Conservation (phyloP, 2,888 invertebrate species). For the Hipparchia semele region DNA sequence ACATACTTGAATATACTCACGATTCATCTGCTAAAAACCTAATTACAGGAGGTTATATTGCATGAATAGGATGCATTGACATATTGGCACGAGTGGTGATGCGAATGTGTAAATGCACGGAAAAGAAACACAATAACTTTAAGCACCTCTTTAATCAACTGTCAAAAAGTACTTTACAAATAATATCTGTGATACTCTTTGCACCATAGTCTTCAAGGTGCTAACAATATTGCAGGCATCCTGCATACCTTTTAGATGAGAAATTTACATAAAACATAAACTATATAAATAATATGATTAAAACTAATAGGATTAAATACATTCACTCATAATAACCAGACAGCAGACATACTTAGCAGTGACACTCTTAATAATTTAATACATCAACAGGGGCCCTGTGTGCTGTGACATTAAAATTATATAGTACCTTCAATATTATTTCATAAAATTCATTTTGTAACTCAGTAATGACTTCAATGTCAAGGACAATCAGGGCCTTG, state of each 20-base stretch:
- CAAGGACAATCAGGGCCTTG: background rate
- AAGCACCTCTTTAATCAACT: slow-evolving; percentile 81
- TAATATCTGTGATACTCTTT: slow-evolving; percentile 68
- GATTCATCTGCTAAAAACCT: too few species aligned
- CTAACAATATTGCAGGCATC: slow-evolving; percentile 59
- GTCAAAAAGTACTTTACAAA: slow-evolving; percentile 75
- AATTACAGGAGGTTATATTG: too few species aligned
- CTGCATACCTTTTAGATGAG: slow-evolving; percentile 57
- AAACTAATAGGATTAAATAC: slow-evolving; percentile 78
- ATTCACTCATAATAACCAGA: slow-evolving; percentile 71
- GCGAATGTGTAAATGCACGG: too few species aligned
- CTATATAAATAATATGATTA: slow-evolving; percentile 67
- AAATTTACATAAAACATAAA: slow-evolving; percentile 62
- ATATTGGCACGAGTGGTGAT: too few species aligned
- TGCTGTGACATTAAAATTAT: too few species aligned
- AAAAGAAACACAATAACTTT: slow-evolving; percentile 42
- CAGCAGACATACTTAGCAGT: slow-evolving; percentile 61
- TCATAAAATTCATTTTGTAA: background rate
- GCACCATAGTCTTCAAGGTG: slow-evolving; percentile 63
- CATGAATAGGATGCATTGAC: too few species aligned
- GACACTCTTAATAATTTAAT: slow-evolving; percentile 62
- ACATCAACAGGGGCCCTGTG: slow-evolving; percentile 43
- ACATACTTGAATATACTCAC: too few species aligned
- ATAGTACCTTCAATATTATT: background rate
- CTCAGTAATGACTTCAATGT: background rate